phyloP scores from a whole-genome alignment of 2,113 vertebrate genomes.

The Apaloderma vittatum region DNA sequence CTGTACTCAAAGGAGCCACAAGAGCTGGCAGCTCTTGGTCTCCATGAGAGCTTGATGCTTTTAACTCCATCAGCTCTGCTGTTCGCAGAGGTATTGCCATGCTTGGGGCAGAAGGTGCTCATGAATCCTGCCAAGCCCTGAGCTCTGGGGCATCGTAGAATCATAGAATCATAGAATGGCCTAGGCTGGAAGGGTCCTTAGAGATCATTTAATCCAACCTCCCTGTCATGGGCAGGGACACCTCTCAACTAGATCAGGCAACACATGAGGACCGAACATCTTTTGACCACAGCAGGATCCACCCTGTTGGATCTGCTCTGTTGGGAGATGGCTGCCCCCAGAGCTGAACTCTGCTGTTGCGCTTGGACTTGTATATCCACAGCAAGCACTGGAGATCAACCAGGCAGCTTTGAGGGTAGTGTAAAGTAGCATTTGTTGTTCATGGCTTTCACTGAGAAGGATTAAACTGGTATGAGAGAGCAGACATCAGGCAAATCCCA shows the following conservation, averaged over 20 bases:
- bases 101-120: neutral
- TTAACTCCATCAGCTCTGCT: neutral
- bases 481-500: neutral
- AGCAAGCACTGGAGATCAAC: neutral
- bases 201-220: too few relatives aligned
- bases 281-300: neutral
- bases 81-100: accelerated
- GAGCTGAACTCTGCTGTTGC: neutral
- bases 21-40: neutral
- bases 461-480: neutral
- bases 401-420: neutral
- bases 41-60: neutral
- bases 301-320: neutral
- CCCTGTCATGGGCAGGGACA: too few relatives aligned
- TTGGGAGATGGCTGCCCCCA: neutral
- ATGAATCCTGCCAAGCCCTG: neutral
- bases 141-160: neutral
- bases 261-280: too few relatives aligned
- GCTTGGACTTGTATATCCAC: neutral
- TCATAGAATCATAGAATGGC: too few relatives aligned
- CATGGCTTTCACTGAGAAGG: neutral
- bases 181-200: too few relatives aligned
- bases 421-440: neutral
- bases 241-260: too few relatives aligned
- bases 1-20: neutral